phyloP scores from a whole-genome alignment of 1,140 invertebrate genomes.

The Formica selysi region DNA sequence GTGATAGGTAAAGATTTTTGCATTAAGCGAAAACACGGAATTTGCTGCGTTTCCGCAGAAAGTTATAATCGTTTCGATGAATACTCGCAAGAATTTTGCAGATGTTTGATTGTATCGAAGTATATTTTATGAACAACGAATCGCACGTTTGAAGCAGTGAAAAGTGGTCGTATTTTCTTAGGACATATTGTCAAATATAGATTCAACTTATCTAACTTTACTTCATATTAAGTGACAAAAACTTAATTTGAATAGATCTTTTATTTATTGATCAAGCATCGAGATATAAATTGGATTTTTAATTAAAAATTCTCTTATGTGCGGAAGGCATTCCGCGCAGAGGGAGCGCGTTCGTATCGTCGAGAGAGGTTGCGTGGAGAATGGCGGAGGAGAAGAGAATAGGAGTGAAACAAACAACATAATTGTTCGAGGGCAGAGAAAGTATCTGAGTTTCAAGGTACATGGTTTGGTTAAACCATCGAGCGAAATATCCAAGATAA shows the following conservation, averaged over 20 bases:
- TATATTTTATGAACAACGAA: not conserved
- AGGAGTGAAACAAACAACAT: constrained; percentile 70
- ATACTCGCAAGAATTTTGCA: not conserved
- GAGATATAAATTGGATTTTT: not conserved
- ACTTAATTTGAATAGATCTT: not conserved
- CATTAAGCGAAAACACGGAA: not conserved
- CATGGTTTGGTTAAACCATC: not conserved
- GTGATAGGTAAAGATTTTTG: too few species aligned
- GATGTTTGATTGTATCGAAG: not conserved
- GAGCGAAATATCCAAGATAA: constrained; percentile 1
- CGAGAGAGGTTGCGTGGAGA: not conserved
- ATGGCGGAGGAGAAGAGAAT: constrained; percentile 41
- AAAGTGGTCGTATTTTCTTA: not conserved
- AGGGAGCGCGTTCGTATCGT: not conserved
- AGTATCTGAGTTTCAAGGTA: constrained; percentile 60
- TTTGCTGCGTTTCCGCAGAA: not conserved
- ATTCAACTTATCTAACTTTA: not conserved
- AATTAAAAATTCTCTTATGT: not conserved
- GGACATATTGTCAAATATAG: not conserved
- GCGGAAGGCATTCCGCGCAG: not conserved
- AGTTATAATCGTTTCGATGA: not conserved
- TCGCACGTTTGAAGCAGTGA: not conserved
- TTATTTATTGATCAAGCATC: not conserved
- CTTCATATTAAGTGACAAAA: too few species aligned
- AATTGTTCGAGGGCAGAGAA: constrained; percentile 73